Percentiles rank a stretch among this genome's conserved stretches.
phyloP scores from a whole-genome alignment of 2,113 vertebrate species.

The Chaetodon trifascialis region DNA sequence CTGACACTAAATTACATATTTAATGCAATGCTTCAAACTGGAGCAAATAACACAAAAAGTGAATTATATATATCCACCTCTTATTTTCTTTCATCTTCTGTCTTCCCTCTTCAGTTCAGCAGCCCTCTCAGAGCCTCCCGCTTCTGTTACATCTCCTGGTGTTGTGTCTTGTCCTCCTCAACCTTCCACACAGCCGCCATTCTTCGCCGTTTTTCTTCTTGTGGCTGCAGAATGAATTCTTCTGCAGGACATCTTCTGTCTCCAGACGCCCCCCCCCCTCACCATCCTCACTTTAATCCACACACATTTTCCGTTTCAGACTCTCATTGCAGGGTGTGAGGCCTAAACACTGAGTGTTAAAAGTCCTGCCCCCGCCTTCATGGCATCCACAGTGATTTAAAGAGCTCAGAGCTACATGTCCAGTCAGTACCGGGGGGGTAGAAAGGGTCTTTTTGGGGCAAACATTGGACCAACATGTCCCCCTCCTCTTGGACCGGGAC shows the following conservation, averaged over 20 bases:
- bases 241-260: neutral
- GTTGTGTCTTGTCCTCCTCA: slow-evolving; percentile 23
- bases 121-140: slow-evolving; percentile 54
- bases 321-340: neutral
- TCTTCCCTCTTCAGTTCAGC: slow-evolving; percentile 72
- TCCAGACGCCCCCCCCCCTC: slow-evolving; percentile 2
- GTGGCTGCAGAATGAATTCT: slow-evolving; percentile 6
- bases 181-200: neutral
- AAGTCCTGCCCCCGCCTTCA: slow-evolving; percentile 9
- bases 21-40: slow-evolving; percentile 60
- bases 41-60: slow-evolving; percentile 73
- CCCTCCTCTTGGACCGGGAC: slow-evolving; percentile 84
- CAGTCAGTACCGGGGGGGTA: slow-evolving; percentile 90
- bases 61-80: slow-evolving; percentile 86
- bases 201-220: slow-evolving; percentile 21
- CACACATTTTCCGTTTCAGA: slow-evolving; percentile 1
- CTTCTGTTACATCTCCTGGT: slow-evolving; percentile 36
- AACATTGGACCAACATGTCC: slow-evolving; percentile 87
- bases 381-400: slow-evolving; percentile 17
- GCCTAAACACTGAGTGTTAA: neutral
- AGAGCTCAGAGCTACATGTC: slow-evolving; percentile 18
- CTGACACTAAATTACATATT: slow-evolving; percentile 34
- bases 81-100: slow-evolving; percentile 82
- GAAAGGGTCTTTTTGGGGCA: slow-evolving; percentile 91
- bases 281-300: slow-evolving; percentile 1